Percentiles rank a stretch among this genome's conserved stretches.
These are phyloP conservation scores for Apamea anceps DNA, from an alignment of 2,888 invertebrate species.

Conservation along the genomic window DNA sequence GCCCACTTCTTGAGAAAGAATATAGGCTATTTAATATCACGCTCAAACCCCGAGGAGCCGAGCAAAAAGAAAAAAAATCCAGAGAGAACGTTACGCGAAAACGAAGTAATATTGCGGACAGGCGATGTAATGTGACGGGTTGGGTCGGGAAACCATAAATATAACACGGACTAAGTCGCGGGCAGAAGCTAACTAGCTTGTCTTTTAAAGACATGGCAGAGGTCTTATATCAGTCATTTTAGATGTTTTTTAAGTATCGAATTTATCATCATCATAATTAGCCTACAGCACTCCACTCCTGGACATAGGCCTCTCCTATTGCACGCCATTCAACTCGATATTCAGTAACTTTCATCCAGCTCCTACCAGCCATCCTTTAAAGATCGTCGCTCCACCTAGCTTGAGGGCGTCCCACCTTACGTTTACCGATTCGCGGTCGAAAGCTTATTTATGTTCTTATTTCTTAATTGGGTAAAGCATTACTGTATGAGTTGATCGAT, in stretches of 20 bases:
- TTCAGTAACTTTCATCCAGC: too few relatives aligned
- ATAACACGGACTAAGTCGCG: not conserved
- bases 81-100: not conserved
- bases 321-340: too few relatives aligned
- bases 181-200: not conserved
- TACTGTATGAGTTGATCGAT: not conserved
- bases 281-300: too few relatives aligned
- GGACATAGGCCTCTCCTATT: too few relatives aligned
- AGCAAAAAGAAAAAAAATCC: not conserved
- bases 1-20: not conserved
- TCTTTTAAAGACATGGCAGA: not conserved
- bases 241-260: not conserved
- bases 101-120: too few relatives aligned
- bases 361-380: too few relatives aligned
- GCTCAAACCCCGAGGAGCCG: not conserved
- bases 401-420: too few relatives aligned
- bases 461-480: not conserved
- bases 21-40: not conserved
- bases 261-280: not conserved
- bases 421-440: not conserved
- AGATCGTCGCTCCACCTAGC: too few relatives aligned
- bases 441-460: not conserved
- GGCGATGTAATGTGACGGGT: not conserved
- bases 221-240: not conserved
- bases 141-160: not conserved